These are phyloP conservation scores for Aleiodes sp. DNA, from an alignment of 1,140 invertebrate genomes.

Conservation along the genomic window DNA sequence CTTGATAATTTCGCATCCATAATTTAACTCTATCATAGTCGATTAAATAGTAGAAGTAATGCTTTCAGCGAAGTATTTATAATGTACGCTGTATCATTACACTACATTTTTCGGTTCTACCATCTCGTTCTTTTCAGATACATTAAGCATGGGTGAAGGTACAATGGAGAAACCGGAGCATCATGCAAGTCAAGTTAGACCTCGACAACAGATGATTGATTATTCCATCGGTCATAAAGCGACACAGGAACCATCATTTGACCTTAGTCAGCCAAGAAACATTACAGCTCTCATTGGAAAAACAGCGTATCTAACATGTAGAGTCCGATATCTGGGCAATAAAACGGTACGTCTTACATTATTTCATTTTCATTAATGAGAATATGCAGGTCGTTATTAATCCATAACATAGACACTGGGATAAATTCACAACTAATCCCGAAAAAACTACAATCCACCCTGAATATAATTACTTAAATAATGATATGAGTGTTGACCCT, in stretches of 20 bases:
- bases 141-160: conserved; percentile 61
- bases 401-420: no score
- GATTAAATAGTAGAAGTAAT: no score
- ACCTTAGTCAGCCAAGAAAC: conserved; percentile 78
- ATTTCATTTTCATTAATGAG: no score
- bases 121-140: conserved; percentile 53
- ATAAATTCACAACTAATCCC: no score
- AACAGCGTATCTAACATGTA: conserved; percentile 81
- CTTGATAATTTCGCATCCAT: no score
- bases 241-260: conserved; percentile 75
- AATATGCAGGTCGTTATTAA: no score
- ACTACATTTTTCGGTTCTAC: no score
- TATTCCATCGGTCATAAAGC: conserved; percentile 50
- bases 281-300: conserved; percentile 83
- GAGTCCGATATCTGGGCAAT: conserved; percentile 82
- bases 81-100: neutral
- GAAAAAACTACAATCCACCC: no score
- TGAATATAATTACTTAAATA: no score
- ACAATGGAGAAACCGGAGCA: conserved; percentile 57
- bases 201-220: conserved; percentile 61
- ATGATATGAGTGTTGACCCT: no score
- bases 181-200: conserved; percentile 53
- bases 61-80: no score
- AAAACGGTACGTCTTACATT: conserved; percentile 82
- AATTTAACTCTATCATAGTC: no score